Base-by-base conservation (phyloP, 2,888 invertebrate species). In the Holacanthella duospinosa region DNA sequence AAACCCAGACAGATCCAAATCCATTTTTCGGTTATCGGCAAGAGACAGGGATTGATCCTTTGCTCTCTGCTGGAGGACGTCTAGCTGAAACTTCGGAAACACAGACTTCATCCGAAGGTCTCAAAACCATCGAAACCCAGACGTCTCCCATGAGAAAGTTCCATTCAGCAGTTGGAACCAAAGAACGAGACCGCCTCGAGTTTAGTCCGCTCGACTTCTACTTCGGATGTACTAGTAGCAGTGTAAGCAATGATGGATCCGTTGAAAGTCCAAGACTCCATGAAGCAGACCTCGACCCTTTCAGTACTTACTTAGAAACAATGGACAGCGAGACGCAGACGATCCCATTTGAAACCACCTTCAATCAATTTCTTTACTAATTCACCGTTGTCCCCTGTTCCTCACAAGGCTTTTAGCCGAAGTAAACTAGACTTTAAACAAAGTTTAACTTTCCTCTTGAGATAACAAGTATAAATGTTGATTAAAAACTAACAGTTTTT, bases 251-350 rank as follows among this genome's bases (percentile, higher is more conserved):
- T 6, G 16, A 9, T 6, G 16, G 6, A 16, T 36, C 36, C 6
- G 36, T 9, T 16, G n/a, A n/a, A n/a, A n/a, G n/a, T n/a, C n/a
- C n/a, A n/a, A n/a, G n/a, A n/a, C n/a, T n/a, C n/a, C 16, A 36
- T 16, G 36, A 36, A 16, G 6, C 36, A 16, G 36, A 36, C 36
- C 36, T 9, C 16, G 36, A 36, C 9, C 6, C 36, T 19, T 57
- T 36, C 12, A n/a, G 4, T 19, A 44, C n/a, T n/a, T 69, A 65
- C 43, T 55, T 69, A 27, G 67, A 69, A 43, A 69, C 67, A 6
- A 65, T 66, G 63, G 69, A 69, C 60, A 67, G 62, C 36, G 69
- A 69, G 60, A 69, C 69, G 26, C 69, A 69, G 43, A 69, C 69
- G 55, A 26, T 60, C 25, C 21, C n/a, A 53, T 53, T 53, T 53